Base-by-base conservation (phyloP, 2,888 invertebrate species). In the Troides oblongomaculatus region DNA sequence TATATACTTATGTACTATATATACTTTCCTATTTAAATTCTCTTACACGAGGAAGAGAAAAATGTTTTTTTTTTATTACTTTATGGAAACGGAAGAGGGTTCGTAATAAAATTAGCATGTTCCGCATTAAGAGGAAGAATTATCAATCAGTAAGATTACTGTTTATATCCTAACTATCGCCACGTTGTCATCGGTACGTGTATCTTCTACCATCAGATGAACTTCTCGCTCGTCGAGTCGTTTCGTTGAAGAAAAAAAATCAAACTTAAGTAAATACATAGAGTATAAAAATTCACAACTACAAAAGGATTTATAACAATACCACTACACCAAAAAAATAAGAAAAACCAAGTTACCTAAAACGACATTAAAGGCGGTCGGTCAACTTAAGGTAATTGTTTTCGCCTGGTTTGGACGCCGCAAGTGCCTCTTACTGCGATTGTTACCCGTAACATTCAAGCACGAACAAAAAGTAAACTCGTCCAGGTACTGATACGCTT, bases 361-460 rank as follows among this genome's bases (percentile, higher is more conserved):
- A 56, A 64, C 10, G 17, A 23, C 14, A 58, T 66, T 46, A 46
- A 62, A 62, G 58, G 25, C 68, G 64, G 39, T 57, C 56, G 64
- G 46, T 10, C 59, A 50, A 43, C 58, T 46, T 57, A 66, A 57
- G 64, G 30, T 23, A 65, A 58, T 50, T 23, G 62, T 65, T 30
- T 62, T 58, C 46, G 61, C 50, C 61, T 60, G 57, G 50, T 58
- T 58, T 50, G 36, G 57, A 62, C 62, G 65, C 62, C 58, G 43
- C 21, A 65, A 66, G 58, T 69, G 57, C 23, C 62, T 62, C 68
- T 23, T 50, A 50, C 58, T 62, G 53, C 65, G 57, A 69, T 62
- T 50, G 14, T 57, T 46, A 57, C 53, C 56, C 43, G 64, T 50
- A 50, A 30, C 58, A 62, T 69, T 62, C 56, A 61, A 64, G 57